Conservation (phyloP, 2,113 vertebrate genomes). For the Sorex araneus region DNA sequence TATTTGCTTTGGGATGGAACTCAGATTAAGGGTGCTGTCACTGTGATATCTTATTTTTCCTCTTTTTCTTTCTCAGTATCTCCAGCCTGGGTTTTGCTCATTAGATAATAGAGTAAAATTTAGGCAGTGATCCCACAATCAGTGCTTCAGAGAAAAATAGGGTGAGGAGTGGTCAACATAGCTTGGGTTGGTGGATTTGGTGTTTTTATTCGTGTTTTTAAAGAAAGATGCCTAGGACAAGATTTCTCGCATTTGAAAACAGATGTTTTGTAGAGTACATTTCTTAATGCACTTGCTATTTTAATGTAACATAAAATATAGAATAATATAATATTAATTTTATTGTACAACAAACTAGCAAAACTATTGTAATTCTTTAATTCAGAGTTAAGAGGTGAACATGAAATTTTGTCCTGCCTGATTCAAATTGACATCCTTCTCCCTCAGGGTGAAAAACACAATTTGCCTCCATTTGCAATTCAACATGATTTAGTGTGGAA, state of each 20-base stretch:
- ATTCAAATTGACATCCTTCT: no score
- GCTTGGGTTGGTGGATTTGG: not conserved
- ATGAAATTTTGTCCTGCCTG: no score
- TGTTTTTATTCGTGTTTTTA: conserved; percentile 47
- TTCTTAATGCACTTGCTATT: conserved; percentile 60
- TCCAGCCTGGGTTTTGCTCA: conserved; percentile 54
- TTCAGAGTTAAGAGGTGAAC: no score
- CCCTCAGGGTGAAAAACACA: no score
- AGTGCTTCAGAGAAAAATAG: conserved; percentile 1
- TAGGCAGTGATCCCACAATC: not conserved
- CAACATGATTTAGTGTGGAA: conserved; percentile 39
- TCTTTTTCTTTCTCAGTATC: conserved; percentile 37
- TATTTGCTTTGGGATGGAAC: conserved; percentile 47
- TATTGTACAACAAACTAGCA: no score
- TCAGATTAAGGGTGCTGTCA: conserved; percentile 26
- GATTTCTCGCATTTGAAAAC: conserved; percentile 61
- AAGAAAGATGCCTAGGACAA: conserved; percentile 46
- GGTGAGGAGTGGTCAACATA: not conserved
- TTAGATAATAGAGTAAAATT: conserved; percentile 62
- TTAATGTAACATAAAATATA: no score
- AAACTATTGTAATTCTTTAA: no score
- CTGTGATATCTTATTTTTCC: not conserved
- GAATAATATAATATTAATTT: no score
- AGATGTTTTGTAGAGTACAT: conserved; percentile 35
- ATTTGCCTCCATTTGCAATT: no score